Evolutionary conservation across 2,113 vertebrate species (phyloP), one percentile per base, ranked within the genome.

Genomic region (Petrocephalus zakoni): DNA sequence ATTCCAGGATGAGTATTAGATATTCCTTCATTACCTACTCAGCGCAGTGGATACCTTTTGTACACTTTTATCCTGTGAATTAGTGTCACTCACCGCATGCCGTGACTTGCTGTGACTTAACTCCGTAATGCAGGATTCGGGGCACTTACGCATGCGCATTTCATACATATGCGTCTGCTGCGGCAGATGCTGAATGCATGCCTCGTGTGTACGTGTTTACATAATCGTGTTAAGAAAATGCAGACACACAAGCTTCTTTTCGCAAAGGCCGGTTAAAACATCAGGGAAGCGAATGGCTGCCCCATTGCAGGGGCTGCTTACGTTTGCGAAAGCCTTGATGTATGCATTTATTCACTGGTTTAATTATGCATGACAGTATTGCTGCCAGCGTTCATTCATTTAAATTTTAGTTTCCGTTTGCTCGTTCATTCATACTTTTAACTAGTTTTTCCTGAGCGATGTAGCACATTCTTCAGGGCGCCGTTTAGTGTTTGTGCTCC

Each of bases 281-380:
- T 68, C 61, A 9, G 25, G 25, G 61, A 68, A 68, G 61, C 4
- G 10, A 68, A 29, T 68, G n/a, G n/a, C 61, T 68, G 47, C 47
- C 47, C 47, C 47, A 5, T 8, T 68, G n/a, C 25, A 29, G 10
- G 25, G 25, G 11, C 64, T 37, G 47, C 42, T 78, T 25, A 68
- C 56, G 29, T 82, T 82, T 58, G 52, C 22, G 51, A 4, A 51
- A n/a, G 25, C 17, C 51, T 88, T 82, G 51, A 81, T 88, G 34
- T 42, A 46, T 82, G 51, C 34, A 88, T 82, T 56, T 88, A 88
- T 49, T 88, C n/a, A 21, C 21, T 22, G 13, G n/a, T 61, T 84
- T 88, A 88, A 83, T 88, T 58, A 83, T 83, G 88, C 88, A 83
- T 88, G 78, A 13, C 53, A 22, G 19, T 42, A 61, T 84, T 88